Percentiles rank a stretch among this genome's conserved stretches.
Conservation (phyloP, 2,797 vertebrate genomes). For the Enteromius paludinosus region DNA sequence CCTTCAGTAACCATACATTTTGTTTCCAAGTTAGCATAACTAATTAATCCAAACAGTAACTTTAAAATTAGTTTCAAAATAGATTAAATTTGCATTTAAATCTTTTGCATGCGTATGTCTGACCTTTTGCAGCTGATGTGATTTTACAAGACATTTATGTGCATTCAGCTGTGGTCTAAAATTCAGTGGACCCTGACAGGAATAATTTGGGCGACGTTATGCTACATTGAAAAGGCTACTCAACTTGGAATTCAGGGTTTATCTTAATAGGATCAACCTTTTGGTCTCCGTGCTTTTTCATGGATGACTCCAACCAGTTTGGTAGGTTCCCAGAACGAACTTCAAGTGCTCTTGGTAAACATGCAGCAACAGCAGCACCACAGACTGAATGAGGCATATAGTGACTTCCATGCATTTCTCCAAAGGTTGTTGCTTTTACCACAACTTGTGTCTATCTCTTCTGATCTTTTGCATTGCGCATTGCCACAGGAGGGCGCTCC, state of each 20-base stretch:
- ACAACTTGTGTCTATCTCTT: conserved; percentile 6
- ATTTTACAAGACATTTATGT: background rate
- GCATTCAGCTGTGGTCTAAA: background rate
- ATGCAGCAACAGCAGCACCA: conserved; percentile 39
- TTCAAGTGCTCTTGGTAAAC: conserved; percentile 42
- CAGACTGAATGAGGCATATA: conserved; percentile 23
- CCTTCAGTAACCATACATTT: background rate
- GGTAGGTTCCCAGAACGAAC: conserved; percentile 21
- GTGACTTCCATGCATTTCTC: conserved; percentile 35
- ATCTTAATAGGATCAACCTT: conserved; percentile 74
- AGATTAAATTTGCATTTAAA: background rate
- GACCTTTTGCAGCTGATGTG: background rate
- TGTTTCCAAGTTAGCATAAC: background rate
- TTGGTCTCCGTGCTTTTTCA: conserved; percentile 52
- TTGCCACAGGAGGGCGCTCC: conserved; percentile 80
- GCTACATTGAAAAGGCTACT: conserved; percentile 6
- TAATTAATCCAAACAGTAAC: background rate
- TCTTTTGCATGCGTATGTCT: background rate
- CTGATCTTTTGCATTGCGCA: conserved; percentile 33
- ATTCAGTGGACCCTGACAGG: conserved; percentile 1
- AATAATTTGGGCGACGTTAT: background rate
- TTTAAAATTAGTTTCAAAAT: background rate
- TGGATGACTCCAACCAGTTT: conserved; percentile 11
- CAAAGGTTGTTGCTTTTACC: background rate
- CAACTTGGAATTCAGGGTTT: conserved; percentile 68